Conservation (phyloP, 2,888 invertebrate genomes). For the Microctonus brassicae region DNA sequence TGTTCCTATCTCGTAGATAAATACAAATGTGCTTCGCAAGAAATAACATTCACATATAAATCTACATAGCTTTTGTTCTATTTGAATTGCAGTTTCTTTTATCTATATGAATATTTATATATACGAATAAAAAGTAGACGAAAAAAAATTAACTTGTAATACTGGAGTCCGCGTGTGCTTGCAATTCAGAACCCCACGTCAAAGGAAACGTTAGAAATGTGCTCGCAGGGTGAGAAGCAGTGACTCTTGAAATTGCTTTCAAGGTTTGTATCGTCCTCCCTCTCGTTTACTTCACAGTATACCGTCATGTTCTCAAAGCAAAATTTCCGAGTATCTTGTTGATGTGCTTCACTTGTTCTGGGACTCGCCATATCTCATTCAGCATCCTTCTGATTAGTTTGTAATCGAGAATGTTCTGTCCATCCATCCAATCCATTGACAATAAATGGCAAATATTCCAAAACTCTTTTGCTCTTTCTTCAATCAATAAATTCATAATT, state of each 20-base stretch:
- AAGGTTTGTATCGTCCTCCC: conserved; percentile 28
- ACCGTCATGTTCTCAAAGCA: conserved; percentile 18
- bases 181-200: conserved; percentile 22
- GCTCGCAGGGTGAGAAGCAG: conserved; percentile 37
- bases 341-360: conserved; percentile 1
- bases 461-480: too few relatives aligned
- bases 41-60: too few relatives aligned
- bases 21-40: too few relatives aligned
- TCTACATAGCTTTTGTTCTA: too few relatives aligned
- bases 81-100: too few relatives aligned
- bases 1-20: too few relatives aligned
- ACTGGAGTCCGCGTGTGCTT: neutral
- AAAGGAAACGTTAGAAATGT: conserved; percentile 41
- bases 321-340: conserved; percentile 26
- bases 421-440: too few relatives aligned
- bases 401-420: conserved; percentile 6
- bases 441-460: too few relatives aligned
- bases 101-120: neutral
- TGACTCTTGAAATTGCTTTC: conserved; percentile 49
- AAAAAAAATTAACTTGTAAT: conserved; percentile 26
- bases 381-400: neutral
- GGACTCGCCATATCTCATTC: neutral
- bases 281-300: neutral
- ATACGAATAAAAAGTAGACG: neutral
- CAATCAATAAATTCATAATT: too few relatives aligned